Evolutionary conservation across 1,140 invertebrate species (phyloP), one percentile per base, ranked within the genome.

Genomic region (Bombus pascuorum): DNA sequence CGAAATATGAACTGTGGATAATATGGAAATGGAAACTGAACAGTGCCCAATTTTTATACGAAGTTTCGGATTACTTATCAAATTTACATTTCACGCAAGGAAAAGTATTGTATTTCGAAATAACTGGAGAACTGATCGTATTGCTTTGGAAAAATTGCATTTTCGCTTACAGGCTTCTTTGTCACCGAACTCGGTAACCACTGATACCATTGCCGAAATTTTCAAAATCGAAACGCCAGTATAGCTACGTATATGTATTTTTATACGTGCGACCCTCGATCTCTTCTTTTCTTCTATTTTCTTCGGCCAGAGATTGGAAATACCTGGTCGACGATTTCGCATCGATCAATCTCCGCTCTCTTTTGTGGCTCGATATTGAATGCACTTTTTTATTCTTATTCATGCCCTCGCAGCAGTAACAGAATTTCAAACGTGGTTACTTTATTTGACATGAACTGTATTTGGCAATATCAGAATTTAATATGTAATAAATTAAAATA

Each of bases 131-230:
- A 53, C 32, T 34, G 77, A 65, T 81, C 44, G 70, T 59, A 57
- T 81, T 81, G 44, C 57, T 22, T 6, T 25, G 59, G 59, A 74
- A 85, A 81, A 85, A 85, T 85, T 81, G 70, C 59, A 42, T 81
- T 85, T 81, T 74, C 70, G 44, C 4, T 34, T 73, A 28, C 57
- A 66, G 37, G 28, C 5, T 62, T 80, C 37, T 85, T 85, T 53
- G 73, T 85, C 42, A 85, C 68, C 42, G 44, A 34, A 42, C 37
- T 2, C 28, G 78, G 39, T 70, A 53, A 18, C 42, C 32, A 34
- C 1, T 57, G 62, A 62, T 39, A 1, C n/a, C 34, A 59, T 66
- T 15, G 25, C 34, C 18, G 0, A 71, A 85, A 73, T 85, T 85
- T 85, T 85, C 42, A 70, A 85, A 85, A 85, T 85, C 78, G 44